These are phyloP conservation scores for Spinus pinus DNA, from an alignment of 2,797 vertebrate genomes.

Conservation along the genomic window DNA sequence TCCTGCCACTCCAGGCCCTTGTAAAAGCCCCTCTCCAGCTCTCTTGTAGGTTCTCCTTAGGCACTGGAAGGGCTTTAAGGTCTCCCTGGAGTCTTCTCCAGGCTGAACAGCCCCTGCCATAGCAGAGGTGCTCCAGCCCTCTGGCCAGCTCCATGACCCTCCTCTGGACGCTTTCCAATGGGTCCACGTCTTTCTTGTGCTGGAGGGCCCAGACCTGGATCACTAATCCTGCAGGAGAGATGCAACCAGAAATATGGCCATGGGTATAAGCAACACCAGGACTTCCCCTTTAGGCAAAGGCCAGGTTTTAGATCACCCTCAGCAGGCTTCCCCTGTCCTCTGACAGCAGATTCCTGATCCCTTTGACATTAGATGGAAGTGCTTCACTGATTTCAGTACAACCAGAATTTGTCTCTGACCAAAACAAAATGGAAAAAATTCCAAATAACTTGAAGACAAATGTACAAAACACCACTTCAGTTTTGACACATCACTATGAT, in stretches of 20 bases:
- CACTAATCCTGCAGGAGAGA: fast-evolving
- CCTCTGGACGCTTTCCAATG: neutral
- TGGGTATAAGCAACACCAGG: neutral
- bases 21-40: neutral
- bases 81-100: neutral
- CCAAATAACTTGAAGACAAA: neutral
- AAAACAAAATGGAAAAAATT: neutral
- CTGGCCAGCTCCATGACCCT: neutral
- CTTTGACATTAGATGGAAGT: neutral
- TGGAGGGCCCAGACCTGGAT: neutral
- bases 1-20: neutral
- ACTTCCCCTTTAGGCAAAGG: neutral
- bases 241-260: neutral
- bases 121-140: neutral
- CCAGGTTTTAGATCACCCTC: neutral
- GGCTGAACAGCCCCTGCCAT: neutral
- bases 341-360: neutral
- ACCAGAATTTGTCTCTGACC: neutral
- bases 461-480: fast-evolving
- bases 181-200: fast-evolving
- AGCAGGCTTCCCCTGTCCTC: neutral
- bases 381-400: neutral
- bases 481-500: neutral
- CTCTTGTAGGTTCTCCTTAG: neutral
- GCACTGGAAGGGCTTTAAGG: neutral